These are phyloP conservation scores for Eucidaris tribuloides DNA, from an alignment of 35 echinoderm and acorn worm species.

Conservation along the genomic window DNA sequence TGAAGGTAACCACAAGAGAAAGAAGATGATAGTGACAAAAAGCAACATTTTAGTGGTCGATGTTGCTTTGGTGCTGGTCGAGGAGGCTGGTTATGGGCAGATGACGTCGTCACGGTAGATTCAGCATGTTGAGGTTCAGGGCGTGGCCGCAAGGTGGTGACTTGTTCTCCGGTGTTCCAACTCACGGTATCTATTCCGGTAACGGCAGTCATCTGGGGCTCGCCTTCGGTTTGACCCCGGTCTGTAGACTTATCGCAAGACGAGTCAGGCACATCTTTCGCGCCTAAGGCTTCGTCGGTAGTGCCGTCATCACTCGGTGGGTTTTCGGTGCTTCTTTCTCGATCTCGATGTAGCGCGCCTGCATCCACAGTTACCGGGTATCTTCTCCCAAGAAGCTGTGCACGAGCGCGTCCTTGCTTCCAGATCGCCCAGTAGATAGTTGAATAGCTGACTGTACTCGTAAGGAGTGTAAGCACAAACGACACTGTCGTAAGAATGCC, in stretches of 20 bases:
- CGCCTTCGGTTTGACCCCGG: too few species aligned
- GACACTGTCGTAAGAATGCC: background rate
- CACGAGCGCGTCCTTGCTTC: background rate
- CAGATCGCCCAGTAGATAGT: background rate
- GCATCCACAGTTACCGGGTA: background rate
- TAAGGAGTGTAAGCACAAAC: background rate
- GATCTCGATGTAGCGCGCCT: too few species aligned
- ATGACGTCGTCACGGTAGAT: background rate
- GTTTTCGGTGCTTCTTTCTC: background rate
- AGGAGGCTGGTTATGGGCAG: too few species aligned
- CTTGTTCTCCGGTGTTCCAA: too few species aligned
- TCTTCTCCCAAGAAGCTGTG: background rate
- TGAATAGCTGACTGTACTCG: background rate
- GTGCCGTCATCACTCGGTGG: too few species aligned
- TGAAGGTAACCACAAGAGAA: background rate
- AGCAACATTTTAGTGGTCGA: conserved; percentile 1
- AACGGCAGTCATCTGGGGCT: background rate
- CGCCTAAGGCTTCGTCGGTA: background rate
- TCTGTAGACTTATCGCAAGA: background rate
- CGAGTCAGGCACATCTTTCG: background rate
- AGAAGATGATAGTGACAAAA: background rate
- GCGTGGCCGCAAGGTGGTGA: too few species aligned
- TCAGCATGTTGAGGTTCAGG: background rate
- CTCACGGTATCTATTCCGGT: background rate
- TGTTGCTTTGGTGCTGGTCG: too few species aligned